Conservation (phyloP, 2,797 vertebrate species). For the Chiroxiphia lanceolata region DNA sequence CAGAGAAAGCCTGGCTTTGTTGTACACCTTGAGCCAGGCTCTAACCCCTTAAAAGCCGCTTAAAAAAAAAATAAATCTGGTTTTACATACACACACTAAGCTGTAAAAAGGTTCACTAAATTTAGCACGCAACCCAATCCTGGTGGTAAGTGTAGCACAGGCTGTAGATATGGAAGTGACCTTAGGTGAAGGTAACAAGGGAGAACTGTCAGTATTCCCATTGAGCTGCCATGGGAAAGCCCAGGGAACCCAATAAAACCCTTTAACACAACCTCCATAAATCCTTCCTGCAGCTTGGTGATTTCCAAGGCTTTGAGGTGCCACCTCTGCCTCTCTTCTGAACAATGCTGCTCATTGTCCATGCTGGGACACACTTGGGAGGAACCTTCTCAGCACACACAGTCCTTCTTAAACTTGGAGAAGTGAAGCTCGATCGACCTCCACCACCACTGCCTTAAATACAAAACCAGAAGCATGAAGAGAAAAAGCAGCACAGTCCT, state of each 20-base stretch:
- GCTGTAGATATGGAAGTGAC: constrained; percentile 27
- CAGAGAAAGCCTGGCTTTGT: neutral
- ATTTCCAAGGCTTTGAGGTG: neutral
- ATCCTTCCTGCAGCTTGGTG: neutral
- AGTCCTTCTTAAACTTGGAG: neutral
- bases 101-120: constrained; percentile 45
- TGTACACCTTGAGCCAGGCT: neutral
- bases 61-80: neutral
- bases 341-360: neutral
- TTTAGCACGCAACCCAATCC: constrained; percentile 38
- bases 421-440: neutral
- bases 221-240: neutral
- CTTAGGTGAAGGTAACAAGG: neutral
- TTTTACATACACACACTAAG: neutral
- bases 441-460: neutral
- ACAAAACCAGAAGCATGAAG: neutral
- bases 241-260: neutral
- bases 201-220: neutral
- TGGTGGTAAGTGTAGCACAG: neutral
- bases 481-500: neutral
- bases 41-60: neutral
- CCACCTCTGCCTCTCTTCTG: neutral
- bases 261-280: neutral
- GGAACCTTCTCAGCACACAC: neutral
- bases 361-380: rapidly evolving